Base-by-base conservation (phyloP, 2,113 vertebrate species). In the Mellivora capensis region DNA sequence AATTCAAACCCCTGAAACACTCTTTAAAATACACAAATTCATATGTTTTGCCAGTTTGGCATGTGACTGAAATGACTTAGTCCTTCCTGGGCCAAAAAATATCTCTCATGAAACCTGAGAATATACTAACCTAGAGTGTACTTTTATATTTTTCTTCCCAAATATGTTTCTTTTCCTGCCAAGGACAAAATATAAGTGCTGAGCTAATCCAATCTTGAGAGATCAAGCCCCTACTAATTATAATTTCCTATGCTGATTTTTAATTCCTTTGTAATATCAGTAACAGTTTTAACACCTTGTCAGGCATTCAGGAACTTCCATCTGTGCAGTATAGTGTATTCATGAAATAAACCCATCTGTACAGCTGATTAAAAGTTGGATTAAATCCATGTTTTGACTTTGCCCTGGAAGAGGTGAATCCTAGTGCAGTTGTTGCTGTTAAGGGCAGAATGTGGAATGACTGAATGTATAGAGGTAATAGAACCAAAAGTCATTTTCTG, bases 271-370 rank as follows among this genome's bases (percentile, higher is more conserved):
- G 98, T 99, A 98, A 98, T 98, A 98, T 98, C 98, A 90, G 97
- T 98, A 98, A 98, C 98, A 96, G 97, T 99, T 99, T 99, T 99
- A 99, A 98, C 99, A 99, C 99, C 98, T 99, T 99, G 98, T 99
- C 99, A 99, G 95, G 98, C 98, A 97, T 99, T 99, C 98, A 98
- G 99, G 97, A 99, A 98, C 96, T 98, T 99, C 99, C 99, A 99
- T 99, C 99, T 99, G 99, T 98, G 98, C 98, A 98, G 96, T 97
- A 96, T 97, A 93, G 97, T 98, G 91, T 98, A 98, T 98, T 99
- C 98, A 95, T 99, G 99, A 99, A 99, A 98, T 99, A 99, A 99
- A 99, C 98, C 99, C 99, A 99, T 99, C 99, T 99, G 99, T 98
- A 99, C 98, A 99, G 98, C 98, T 99, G 99, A 99, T 99, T 99